phyloP scores from a whole-genome alignment of 2,888 invertebrate species.

The Hoplodrina ambigua region DNA sequence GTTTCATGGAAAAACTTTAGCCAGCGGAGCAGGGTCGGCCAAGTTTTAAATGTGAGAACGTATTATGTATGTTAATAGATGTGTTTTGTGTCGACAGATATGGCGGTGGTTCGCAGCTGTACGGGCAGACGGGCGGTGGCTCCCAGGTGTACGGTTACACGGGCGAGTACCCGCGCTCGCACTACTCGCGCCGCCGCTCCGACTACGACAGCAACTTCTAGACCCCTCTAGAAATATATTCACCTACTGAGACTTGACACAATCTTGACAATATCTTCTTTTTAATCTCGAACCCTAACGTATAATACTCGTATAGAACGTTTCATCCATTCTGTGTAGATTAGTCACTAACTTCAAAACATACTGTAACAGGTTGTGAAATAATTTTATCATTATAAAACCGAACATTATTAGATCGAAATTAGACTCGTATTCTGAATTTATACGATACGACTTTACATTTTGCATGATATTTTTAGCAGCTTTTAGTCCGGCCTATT shows the following conservation, averaged over 20 bases:
- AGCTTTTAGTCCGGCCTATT: constrained; percentile 88
- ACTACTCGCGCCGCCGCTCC: constrained; percentile 92
- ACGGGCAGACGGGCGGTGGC: constrained; percentile 92
- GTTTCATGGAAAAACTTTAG: constrained; percentile 48
- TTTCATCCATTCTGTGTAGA: constrained; percentile 73
- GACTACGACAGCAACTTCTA: constrained; percentile 96
- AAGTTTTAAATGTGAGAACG: constrained; percentile 40
- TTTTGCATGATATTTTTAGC: constrained; percentile 79
- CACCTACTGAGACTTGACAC: constrained; percentile 72
- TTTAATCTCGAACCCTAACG: constrained; percentile 78
- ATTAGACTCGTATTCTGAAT: constrained; percentile 75
- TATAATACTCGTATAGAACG: constrained; percentile 71
- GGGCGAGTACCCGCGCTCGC: constrained; percentile 88
- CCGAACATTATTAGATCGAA: constrained; percentile 62
- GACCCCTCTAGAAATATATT: constrained; percentile 69
- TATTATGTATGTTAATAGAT: constrained; percentile 47
- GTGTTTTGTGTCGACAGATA: constrained; percentile 73
- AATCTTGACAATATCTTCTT: constrained; percentile 87
- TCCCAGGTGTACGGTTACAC: constrained; percentile 90
- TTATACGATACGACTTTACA: constrained; percentile 79
- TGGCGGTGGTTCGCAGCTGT: constrained; percentile 91
- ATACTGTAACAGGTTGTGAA: constrained; percentile 87
- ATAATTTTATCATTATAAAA: constrained; percentile 76
- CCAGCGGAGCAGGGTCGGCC: constrained; percentile 25
- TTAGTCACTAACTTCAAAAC: constrained; percentile 71